phyloP scores from a whole-genome alignment of 2,113 vertebrate genomes.

The Campylomormyrus numenius region DNA sequence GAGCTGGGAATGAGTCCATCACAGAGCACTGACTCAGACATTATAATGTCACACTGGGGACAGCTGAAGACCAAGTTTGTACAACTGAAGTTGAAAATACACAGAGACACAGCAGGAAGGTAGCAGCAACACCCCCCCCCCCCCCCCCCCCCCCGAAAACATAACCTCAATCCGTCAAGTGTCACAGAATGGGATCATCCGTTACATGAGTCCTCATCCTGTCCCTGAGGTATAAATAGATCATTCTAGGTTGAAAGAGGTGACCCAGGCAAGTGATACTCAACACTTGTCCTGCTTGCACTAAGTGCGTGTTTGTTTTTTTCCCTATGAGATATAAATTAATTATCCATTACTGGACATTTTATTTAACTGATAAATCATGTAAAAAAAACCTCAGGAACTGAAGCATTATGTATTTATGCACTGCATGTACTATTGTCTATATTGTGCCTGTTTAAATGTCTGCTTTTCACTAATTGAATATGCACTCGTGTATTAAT shows the following conservation, averaged over 20 bases:
- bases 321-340: neutral
- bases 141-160: neutral
- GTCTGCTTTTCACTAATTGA: neutral
- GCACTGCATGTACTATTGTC: neutral
- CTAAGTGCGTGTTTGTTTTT: neutral
- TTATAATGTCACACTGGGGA: neutral
- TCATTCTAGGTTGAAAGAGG: neutral
- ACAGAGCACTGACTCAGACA: neutral
- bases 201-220: neutral
- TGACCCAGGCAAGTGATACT: neutral
- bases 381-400: neutral
- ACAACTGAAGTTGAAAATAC: neutral
- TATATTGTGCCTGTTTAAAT: neutral
- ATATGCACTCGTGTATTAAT: neutral
- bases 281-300: neutral
- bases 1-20: neutral
- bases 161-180: neutral
- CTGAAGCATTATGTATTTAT: neutral
- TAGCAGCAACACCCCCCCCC: neutral
- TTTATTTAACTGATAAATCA: neutral
- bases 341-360: neutral
- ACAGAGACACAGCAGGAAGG: neutral
- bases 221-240: neutral
- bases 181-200: neutral
- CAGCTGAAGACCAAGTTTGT: neutral